A percentile compares a stretch with the other conserved stretches of the same genome.
Conservation (phyloP, 1,140 invertebrate genomes). For the Lasaia peninsularis region DNA sequence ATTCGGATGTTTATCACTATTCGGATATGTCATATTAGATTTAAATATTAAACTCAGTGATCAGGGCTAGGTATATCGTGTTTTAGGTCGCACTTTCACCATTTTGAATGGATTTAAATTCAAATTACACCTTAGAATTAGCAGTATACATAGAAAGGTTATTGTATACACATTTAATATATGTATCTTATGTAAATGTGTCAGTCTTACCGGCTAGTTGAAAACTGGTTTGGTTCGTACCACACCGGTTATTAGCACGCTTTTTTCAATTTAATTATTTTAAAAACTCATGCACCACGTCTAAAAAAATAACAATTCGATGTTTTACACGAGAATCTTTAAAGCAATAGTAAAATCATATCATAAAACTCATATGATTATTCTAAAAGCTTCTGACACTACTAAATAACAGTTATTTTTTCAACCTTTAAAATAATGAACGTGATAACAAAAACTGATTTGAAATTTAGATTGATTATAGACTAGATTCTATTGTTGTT, state of each 20-base stretch:
- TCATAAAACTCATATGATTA: too few species aligned
- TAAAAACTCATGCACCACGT: too few species aligned
- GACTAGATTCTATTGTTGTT: too few species aligned
- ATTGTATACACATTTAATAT: slow-evolving; percentile 7
- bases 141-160: slow-evolving; percentile 9
- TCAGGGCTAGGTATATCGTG: not conserved
- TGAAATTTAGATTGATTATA: too few species aligned
- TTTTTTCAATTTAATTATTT: too few species aligned
- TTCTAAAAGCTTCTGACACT: too few species aligned
- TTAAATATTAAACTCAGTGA: slow-evolving; percentile 2
- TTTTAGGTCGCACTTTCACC: not conserved
- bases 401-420: too few species aligned
- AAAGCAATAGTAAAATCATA: too few species aligned
- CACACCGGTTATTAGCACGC: not conserved
- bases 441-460: too few species aligned
- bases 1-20: not conserved
- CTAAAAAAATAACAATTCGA: too few species aligned
- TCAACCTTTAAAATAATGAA: too few species aligned
- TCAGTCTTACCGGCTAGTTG: not conserved
- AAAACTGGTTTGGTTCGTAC: not conserved
- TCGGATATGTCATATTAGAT: not conserved
- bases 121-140: slow-evolving; percentile 6
- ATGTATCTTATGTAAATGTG: not conserved
- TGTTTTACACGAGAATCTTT: too few species aligned
- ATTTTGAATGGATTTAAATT: slow-evolving; percentile 1